These are phyloP conservation scores for Drosophila sordidula DNA, from an alignment of 2,888 invertebrate species.

Conservation along the genomic window DNA sequence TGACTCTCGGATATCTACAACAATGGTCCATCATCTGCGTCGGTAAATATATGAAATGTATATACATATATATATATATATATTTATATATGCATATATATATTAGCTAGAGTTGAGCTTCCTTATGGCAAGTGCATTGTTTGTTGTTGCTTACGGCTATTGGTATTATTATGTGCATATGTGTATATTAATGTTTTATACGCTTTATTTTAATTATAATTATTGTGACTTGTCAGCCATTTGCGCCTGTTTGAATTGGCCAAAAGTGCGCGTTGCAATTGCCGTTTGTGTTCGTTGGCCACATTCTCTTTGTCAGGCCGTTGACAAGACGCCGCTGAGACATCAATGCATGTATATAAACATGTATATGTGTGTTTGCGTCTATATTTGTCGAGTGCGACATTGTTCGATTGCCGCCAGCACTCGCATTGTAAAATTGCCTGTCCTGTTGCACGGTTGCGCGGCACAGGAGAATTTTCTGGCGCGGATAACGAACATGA, in stretches of 20 bases:
- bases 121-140: slow-evolving; percentile 46
- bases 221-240: slow-evolving; percentile 39
- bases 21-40: slow-evolving; percentile 35
- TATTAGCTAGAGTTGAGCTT: slow-evolving; percentile 14
- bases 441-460: slow-evolving; percentile 29
- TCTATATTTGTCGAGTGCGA: slow-evolving; percentile 4
- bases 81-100: neutral
- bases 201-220: slow-evolving; percentile 34
- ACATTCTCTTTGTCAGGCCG: slow-evolving; percentile 65
- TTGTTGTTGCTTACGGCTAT: slow-evolving; percentile 9
- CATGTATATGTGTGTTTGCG: neutral
- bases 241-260: slow-evolving; percentile 41
- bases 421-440: slow-evolving; percentile 67
- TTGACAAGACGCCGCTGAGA: slow-evolving; percentile 52
- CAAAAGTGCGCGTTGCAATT: slow-evolving; percentile 49
- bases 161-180: slow-evolving; percentile 12
- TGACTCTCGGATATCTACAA: slow-evolving; percentile 24
- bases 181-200: slow-evolving; percentile 5
- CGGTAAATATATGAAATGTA: slow-evolving; percentile 41
- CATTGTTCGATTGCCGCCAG: slow-evolving; percentile 45
- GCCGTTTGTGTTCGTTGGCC: neutral
- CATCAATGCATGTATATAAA: slow-evolving; percentile 4
- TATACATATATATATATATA: neutral
- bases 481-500: slow-evolving; percentile 29
- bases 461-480: slow-evolving; percentile 46